phyloP scores from a whole-genome alignment of 2,113 vertebrate genomes.

The Callaeas wilsoni region DNA sequence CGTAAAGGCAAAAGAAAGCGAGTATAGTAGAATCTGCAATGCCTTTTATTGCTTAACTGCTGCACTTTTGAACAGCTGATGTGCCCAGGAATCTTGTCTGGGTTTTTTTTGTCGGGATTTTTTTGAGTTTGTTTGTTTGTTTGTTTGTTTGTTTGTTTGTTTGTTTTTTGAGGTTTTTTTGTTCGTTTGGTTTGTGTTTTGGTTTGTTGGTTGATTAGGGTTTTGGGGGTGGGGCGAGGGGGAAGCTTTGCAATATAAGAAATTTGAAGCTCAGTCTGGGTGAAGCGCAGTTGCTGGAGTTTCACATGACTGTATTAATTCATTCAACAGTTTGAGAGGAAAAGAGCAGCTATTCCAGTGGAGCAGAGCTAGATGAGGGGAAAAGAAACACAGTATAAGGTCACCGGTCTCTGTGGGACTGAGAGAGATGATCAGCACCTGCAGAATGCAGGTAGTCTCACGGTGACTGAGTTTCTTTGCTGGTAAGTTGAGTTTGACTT shows the following conservation, averaged over 20 bases:
- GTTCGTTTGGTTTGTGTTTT: neutral
- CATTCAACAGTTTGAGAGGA: neutral
- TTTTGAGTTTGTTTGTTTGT: too few species aligned
- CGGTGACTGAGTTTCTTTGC: neutral
- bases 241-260: neutral
- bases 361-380: neutral
- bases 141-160: too few species aligned
- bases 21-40: neutral
- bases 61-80: neutral
- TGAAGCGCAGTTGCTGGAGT: accelerated
- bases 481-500: neutral
- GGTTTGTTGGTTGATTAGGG: neutral
- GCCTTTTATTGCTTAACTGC: neutral
- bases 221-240: too few species aligned
- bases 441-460: neutral
- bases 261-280: neutral
- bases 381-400: neutral
- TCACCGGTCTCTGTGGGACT: neutral
- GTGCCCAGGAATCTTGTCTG: neutral
- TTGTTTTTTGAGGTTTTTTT: too few species aligned
- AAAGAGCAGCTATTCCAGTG: neutral
- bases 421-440: neutral
- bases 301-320: neutral
- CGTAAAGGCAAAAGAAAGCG: neutral
- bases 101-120: neutral